phyloP scores from a whole-genome alignment of 2,797 vertebrate genomes.

The Falco concolor region DNA sequence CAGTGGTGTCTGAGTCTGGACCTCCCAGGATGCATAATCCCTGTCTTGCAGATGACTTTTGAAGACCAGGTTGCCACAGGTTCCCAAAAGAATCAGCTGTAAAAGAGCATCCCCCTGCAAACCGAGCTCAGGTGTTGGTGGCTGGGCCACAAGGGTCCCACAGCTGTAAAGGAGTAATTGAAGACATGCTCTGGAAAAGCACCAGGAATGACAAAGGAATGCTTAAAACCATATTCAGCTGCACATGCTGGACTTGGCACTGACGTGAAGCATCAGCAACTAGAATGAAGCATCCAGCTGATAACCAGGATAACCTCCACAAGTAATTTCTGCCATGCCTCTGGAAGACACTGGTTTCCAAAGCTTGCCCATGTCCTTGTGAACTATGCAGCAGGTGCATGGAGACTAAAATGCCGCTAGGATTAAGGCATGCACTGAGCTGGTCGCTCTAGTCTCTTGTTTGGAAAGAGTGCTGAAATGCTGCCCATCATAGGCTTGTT shows the following conservation, averaged over 20 bases:
- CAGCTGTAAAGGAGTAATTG: neutral
- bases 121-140: neutral
- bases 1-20: too few relatives aligned
- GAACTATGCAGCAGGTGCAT: neutral
- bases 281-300: neutral
- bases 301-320: neutral
- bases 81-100: neutral
- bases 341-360: neutral
- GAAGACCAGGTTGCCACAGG: neutral
- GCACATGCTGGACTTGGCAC: neutral
- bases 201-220: neutral
- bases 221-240: neutral
- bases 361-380: neutral
- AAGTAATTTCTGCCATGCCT: too few relatives aligned
- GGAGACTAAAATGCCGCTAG: neutral
- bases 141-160: neutral
- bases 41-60: neutral
- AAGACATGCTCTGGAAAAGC: neutral
- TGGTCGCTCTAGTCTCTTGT: neutral
- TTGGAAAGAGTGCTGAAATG: neutral
- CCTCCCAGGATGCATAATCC: neutral
- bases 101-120: neutral
- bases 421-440: neutral
- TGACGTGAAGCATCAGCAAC: neutral
- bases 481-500: neutral